Conservation (phyloP, 2,797 vertebrate genomes). For the Rousettus madagascariensis region DNA sequence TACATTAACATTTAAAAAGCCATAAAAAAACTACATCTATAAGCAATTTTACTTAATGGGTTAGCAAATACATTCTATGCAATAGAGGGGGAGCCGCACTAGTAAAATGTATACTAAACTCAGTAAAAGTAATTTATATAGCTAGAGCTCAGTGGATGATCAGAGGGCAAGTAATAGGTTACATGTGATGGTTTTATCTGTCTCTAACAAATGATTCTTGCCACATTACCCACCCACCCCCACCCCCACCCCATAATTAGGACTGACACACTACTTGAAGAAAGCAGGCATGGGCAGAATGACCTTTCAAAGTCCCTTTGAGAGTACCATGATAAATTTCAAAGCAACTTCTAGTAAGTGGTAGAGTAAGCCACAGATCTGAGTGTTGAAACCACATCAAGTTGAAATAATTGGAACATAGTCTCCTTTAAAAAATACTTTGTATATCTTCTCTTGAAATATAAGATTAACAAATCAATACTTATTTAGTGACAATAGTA, state of each 20-base stretch:
- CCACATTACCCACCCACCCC: not conserved
- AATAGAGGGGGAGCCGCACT: slow-evolving; percentile 8
- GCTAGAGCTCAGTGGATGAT: not conserved
- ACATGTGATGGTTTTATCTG: slow-evolving; percentile 48
- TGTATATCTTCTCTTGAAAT: slow-evolving; percentile 49
- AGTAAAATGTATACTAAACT: slow-evolving; percentile 79
- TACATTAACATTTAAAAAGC: slow-evolving; percentile 87
- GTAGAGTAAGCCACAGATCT: not conserved
- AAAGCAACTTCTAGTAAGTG: slow-evolving; percentile 21
- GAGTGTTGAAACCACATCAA: not conserved
- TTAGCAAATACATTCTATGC: slow-evolving; percentile 78
- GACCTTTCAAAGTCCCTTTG: slow-evolving; percentile 13
- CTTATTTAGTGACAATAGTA: slow-evolving; percentile 48
- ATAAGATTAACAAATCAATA: slow-evolving; percentile 27
- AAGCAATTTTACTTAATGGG: slow-evolving; percentile 85
- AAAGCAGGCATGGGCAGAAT: not conserved
- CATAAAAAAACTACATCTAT: slow-evolving; percentile 87
- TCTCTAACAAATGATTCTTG: slow-evolving; percentile 47
- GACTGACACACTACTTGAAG: not conserved
- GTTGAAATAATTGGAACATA: slow-evolving; percentile 55
- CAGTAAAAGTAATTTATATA: slow-evolving; percentile 75
- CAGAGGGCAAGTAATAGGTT: slow-evolving; percentile 34
- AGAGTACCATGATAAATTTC: slow-evolving; percentile 39
- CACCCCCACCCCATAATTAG: slow-evolving; percentile 22
- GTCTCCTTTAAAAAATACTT: not conserved